A percentile compares a stretch with the other conserved stretches of the same genome.
Evolutionary conservation across 2,888 invertebrate species (phyloP).

Genomic region (Apeira syringaria): DNA sequence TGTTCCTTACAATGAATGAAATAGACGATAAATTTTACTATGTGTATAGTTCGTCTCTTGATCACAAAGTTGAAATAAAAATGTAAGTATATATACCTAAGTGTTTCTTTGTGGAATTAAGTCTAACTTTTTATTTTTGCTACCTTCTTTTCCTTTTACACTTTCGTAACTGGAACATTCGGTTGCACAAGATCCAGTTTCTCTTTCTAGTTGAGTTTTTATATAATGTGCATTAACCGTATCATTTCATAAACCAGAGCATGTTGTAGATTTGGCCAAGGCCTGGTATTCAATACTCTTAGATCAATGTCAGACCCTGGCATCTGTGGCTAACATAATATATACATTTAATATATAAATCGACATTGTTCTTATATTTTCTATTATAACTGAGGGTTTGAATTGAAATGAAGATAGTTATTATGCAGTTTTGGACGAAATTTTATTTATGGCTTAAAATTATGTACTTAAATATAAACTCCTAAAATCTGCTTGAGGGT

Average conservation of each 20-base stretch:
- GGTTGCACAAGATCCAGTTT: slow-evolving; percentile 8
- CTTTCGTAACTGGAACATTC: slow-evolving; percentile 14
- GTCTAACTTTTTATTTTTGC: too few species aligned
- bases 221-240: slow-evolving; percentile 5
- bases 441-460: too few species aligned
- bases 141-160: slow-evolving; percentile 1
- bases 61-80: slow-evolving; percentile 94
- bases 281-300: too few species aligned
- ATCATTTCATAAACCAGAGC: too few species aligned
- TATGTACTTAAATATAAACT: too few species aligned
- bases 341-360: too few species aligned
- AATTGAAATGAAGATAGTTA: too few species aligned
- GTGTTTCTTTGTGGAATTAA: slow-evolving; percentile 7
- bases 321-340: background rate
- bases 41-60: slow-evolving; percentile 95
- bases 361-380: too few species aligned
- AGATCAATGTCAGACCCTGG: background rate
- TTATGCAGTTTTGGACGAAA: too few species aligned
- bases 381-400: too few species aligned
- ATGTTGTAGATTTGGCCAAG: too few species aligned
- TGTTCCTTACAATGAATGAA: slow-evolving; percentile 83
- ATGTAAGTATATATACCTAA: slow-evolving; percentile 85
- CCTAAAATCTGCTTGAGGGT: too few species aligned
- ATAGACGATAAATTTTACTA: slow-evolving; percentile 92
- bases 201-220: slow-evolving; percentile 1